phyloP scores from a whole-genome alignment of 2,113 vertebrate species.

The Stigmatopora nigra region DNA sequence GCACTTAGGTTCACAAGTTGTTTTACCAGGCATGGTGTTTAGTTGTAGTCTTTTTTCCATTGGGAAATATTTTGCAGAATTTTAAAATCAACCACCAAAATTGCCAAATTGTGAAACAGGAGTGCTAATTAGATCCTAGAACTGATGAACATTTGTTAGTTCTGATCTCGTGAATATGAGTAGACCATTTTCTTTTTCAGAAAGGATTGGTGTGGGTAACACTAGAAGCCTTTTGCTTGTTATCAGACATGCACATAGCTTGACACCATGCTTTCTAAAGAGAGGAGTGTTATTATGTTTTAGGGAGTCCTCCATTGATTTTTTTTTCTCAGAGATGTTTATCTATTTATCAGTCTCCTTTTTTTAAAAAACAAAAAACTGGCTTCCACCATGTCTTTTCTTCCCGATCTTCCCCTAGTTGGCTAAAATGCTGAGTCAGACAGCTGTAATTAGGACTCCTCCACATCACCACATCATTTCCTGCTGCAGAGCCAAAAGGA shows the following conservation, averaged over 20 bases:
- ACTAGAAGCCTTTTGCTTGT: constrained; percentile 13
- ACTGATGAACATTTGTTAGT: neutral
- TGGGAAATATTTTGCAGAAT: no score
- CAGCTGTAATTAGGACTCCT: constrained; percentile 54
- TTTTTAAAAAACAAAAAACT: constrained; percentile 6
- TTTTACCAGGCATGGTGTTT: neutral
- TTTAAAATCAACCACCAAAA: neutral
- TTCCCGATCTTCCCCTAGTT: constrained; percentile 18
- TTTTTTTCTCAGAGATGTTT: neutral
- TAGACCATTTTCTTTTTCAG: constrained; percentile 11
- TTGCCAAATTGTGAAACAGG: neutral
- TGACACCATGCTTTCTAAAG: constrained; percentile 43
- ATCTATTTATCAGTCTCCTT: neutral
- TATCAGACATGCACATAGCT: constrained; percentile 26
- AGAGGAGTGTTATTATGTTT: constrained; percentile 50
- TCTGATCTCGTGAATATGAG: neutral
- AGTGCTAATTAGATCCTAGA: neutral
- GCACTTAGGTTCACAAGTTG: neutral
- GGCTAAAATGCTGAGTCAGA: constrained; percentile 30
- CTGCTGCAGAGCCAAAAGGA: constrained; percentile 38
- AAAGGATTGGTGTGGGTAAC: neutral
- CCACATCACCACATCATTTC: constrained; percentile 41
- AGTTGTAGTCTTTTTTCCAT: neutral
- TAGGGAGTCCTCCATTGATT: constrained; percentile 19
- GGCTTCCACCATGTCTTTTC: constrained; percentile 1